phyloP scores from a whole-genome alignment of 1,140 invertebrate species.

The Cherax destructor region DNA sequence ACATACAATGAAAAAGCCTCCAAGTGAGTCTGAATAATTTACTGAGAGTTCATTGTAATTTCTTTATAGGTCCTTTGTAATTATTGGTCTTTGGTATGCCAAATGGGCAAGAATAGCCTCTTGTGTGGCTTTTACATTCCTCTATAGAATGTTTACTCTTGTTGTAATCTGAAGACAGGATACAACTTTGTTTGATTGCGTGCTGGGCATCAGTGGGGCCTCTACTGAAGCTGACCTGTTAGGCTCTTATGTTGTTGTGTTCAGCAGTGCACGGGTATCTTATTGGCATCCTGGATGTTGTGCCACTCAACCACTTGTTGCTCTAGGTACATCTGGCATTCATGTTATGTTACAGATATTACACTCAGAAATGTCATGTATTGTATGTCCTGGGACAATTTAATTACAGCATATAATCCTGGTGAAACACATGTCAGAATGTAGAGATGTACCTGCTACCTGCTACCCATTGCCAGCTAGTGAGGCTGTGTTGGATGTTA shows the following conservation, averaged over 20 bases:
- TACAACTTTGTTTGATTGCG: constrained; percentile 17
- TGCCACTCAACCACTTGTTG: constrained; percentile 46
- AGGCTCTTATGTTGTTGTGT: constrained; percentile 26
- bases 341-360: constrained; percentile 50
- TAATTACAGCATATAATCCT: constrained; percentile 14
- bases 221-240: constrained; percentile 22
- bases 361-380: constrained; percentile 9
- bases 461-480: constrained; percentile 54
- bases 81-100: constrained; percentile 24
- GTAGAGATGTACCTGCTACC: constrained; percentile 67
- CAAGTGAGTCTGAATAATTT: constrained; percentile 18
- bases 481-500: constrained; percentile 58
- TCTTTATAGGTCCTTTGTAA: constrained; percentile 10
- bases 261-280: constrained; percentile 55
- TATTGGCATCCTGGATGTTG: constrained; percentile 55
- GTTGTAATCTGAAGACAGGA: constrained; percentile 8
- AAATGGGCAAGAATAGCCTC: constrained; percentile 30
- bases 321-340: constrained; percentile 64
- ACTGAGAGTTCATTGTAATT: constrained; percentile 3
- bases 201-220: constrained; percentile 20
- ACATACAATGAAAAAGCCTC: constrained; percentile 23
- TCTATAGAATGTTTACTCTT: constrained; percentile 22
- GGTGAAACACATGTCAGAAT: constrained; percentile 46
- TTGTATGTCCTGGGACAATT: constrained; percentile 35
- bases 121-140: constrained; percentile 13